Evolutionary conservation across 2,113 vertebrate species (phyloP).

Genomic region (Stomatorhinus ivindoensis): DNA sequence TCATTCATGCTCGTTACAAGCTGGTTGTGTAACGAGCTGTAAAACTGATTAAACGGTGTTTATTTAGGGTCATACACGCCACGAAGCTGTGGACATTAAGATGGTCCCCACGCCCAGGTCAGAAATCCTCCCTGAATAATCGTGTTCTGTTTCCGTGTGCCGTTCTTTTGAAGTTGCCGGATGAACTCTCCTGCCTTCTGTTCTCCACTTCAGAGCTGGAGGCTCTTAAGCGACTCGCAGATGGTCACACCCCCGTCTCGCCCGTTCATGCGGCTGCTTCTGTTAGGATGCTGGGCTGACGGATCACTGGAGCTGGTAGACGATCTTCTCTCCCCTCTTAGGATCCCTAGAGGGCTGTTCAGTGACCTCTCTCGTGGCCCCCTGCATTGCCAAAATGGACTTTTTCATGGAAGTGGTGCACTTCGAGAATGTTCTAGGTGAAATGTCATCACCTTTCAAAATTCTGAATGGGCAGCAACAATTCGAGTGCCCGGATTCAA

Average conservation of each 20-base stretch:
- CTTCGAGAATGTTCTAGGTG: background rate
- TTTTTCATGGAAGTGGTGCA: background rate
- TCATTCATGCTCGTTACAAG: background rate
- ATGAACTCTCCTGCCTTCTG: background rate
- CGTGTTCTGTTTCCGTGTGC: background rate
- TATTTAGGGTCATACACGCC: background rate
- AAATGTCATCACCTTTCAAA: background rate
- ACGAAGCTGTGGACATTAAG: constrained; percentile 4
- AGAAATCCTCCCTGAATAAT: background rate
- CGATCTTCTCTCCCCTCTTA: background rate
- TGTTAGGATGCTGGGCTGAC: background rate
- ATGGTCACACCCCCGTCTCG: background rate
- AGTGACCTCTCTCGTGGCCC: background rate
- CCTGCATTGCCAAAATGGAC: background rate
- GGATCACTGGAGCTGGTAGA: background rate
- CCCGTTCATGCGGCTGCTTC: background rate
- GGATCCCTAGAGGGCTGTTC: background rate
- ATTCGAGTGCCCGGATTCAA: background rate
- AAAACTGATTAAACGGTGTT: background rate
- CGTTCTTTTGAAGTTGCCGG: background rate
- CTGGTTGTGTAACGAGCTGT: background rate
- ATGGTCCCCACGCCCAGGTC: background rate
- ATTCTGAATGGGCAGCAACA: background rate
- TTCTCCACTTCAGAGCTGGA: background rate
- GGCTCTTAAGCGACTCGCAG: background rate